phyloP scores from a whole-genome alignment of 2,113 vertebrate genomes.

The Lepisosteus osseus region DNA sequence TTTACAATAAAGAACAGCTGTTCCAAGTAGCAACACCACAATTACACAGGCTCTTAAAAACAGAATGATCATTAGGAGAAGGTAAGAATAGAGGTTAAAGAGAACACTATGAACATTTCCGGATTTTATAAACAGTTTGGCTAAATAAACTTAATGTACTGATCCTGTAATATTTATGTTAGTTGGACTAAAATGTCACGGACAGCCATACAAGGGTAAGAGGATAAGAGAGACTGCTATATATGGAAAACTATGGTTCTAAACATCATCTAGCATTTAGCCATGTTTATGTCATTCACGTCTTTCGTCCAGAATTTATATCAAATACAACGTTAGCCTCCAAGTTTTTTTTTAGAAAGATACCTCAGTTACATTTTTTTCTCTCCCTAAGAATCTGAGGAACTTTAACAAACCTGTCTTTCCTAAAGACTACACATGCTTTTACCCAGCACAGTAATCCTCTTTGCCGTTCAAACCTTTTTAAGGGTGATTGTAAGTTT shows the following conservation, averaged over 20 bases:
- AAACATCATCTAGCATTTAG: conserved; percentile 76
- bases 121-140: conserved; percentile 76
- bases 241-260: conserved; percentile 77
- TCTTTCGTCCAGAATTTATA: conserved; percentile 70
- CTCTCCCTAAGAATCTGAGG: neutral
- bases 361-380: neutral
- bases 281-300: conserved; percentile 72
- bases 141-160: conserved; percentile 72
- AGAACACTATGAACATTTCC: conserved; percentile 60
- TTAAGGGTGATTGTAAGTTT: too few relatives aligned
- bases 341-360: conserved; percentile 34
- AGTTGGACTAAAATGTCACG: conserved; percentile 70
- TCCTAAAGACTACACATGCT: too few relatives aligned
- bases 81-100: conserved; percentile 48
- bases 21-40: conserved; percentile 44
- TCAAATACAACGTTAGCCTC: conserved; percentile 58
- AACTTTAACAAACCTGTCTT: too few relatives aligned
- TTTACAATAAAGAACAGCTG: conserved; percentile 63
- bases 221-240: conserved; percentile 75
- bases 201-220: conserved; percentile 82
- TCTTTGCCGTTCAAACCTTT: too few relatives aligned
- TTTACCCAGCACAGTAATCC: too few relatives aligned
- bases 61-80: conserved; percentile 37
- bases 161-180: conserved; percentile 82
- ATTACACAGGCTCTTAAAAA: conserved; percentile 43